Evolutionary conservation across 2,888 invertebrate species (phyloP), one percentile per base, ranked within the genome.

Genomic region (Hypomecis atomaria): DNA sequence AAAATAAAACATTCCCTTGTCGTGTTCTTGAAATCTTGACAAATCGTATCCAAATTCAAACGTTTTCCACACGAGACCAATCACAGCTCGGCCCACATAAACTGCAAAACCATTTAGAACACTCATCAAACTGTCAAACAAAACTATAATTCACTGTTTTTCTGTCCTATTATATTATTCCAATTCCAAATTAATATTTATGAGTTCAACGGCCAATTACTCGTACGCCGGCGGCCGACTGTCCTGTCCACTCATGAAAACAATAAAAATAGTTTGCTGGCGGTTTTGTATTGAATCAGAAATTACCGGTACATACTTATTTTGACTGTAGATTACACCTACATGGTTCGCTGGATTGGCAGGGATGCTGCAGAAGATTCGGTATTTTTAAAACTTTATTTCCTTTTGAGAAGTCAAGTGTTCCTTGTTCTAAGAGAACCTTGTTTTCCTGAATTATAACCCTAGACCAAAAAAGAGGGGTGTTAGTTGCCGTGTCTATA

Each of bases 171-270:
- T 63, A 62, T 70, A 68, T 61, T 58, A 58, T 54, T 57, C 48
- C 68, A 69, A 53, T 66, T 48, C 58, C 60, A 66, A 71, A 70
- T 69, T 38, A 62, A 65, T 69, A 71, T 71, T 70, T 68, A 70
- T 69, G 64, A 68, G 68, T 65, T 68, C 62, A 67, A 68, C 62
- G 62, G 55, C 70, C 65, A 71, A 69, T 69, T 71, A n/a, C n/a
- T n/a, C n/a, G n/a, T n/a, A 67, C 23, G 55, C 45, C 56, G 58
- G n/a, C 42, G 65, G 54, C 58, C 62, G 66, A 65, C 59, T 56
- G 53, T 42, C 45, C 59, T 56, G 53, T 42, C 45, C 23, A 38
- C 11, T 50, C 37, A n/a, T 37, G 37, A 37, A 61, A 53, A 44
- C 58, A 57, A 52, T 52, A 62, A 52, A 62, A 45, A 37, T 36